phyloP scores from a whole-genome alignment of 2,888 invertebrate genomes.

The Plutella xylostella region DNA sequence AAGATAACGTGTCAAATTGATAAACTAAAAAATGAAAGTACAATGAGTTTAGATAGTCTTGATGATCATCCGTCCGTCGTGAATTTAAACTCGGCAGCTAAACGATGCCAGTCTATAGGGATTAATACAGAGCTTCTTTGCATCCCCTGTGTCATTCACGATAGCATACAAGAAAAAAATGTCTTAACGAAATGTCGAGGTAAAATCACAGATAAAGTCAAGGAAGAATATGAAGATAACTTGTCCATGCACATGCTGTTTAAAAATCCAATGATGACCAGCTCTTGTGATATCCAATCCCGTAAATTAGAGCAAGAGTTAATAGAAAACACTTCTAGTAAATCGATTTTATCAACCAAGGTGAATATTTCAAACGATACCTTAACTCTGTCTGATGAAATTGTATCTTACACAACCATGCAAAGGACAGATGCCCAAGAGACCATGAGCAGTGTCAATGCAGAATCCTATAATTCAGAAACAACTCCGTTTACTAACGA shows the following conservation, averaged over 20 bases:
- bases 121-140: constrained; percentile 53
- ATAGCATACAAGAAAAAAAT: constrained; percentile 24
- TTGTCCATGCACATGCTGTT: no score
- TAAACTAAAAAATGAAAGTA: constrained; percentile 34
- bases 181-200: constrained; percentile 19
- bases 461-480: no score
- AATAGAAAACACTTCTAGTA: constrained; percentile 23
- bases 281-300: constrained; percentile 29
- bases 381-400: constrained; percentile 20
- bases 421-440: not conserved
- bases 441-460: no score
- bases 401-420: no score
- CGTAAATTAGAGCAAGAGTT: constrained; percentile 13
- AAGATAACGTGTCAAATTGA: constrained; percentile 15
- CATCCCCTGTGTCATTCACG: constrained; percentile 53
- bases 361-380: constrained; percentile 20
- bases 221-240: no score
- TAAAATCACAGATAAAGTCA: constrained; percentile 25
- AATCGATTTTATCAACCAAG: constrained; percentile 22
- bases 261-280: constrained; percentile 45
- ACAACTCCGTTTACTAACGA: no score
- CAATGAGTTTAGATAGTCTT: constrained; percentile 55
- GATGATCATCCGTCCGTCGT: constrained; percentile 33
- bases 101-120: constrained; percentile 40
- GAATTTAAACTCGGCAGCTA: constrained; percentile 22